Evolutionary conservation across 2,888 invertebrate species (phyloP), one percentile per base, ranked within the genome.

Genomic region (Coremacera marginata): DNA sequence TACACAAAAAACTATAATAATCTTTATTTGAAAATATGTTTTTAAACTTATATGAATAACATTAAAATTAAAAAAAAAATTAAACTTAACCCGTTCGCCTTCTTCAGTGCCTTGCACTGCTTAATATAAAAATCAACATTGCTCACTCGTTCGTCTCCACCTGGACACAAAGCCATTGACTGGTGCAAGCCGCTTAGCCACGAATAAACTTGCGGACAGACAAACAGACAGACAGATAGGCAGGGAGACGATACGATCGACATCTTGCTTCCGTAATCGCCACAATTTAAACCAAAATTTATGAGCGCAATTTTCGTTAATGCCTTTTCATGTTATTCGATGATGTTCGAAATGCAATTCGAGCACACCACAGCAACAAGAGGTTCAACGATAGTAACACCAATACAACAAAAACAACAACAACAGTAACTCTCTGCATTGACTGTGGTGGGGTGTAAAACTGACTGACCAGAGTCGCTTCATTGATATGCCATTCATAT

Each of bases 221-320:
- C 67, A 3, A 25, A 31, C 14, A n/a, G 52, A 52, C n/a, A 16
- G 55, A 31, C 11, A 68, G 70, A 52, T n/a, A 16, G 11, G 31
- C 25, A 19, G 55, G 31, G 31, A 19, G 49, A 11, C 19, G 25
- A 16, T 9, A 34, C 22, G 71, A 63, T 51, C 72, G 44, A 19
- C 72, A 19, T 73, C 63, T 72, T 60, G 62, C 62, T 62, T 19
- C 55, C 70, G 55, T 31, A 52, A 31, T 34, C 55, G 44, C 22
- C 49, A 31, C 72, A 44, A 73, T 63, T 73, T 73, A 73, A 73
- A 63, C 63, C 79, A 85, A 88, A 87, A 88, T 88, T 88, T 88
- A 88, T 88, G 88, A 88, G 88, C 87, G 84, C 88, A 88, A 88
- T 88, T 88, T 88, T 87, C 85, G 87, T 88, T 88, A 88, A 88